These are phyloP conservation scores for Nyctibius grandis DNA, from an alignment of 2,797 vertebrate species.

Conservation along the genomic window DNA sequence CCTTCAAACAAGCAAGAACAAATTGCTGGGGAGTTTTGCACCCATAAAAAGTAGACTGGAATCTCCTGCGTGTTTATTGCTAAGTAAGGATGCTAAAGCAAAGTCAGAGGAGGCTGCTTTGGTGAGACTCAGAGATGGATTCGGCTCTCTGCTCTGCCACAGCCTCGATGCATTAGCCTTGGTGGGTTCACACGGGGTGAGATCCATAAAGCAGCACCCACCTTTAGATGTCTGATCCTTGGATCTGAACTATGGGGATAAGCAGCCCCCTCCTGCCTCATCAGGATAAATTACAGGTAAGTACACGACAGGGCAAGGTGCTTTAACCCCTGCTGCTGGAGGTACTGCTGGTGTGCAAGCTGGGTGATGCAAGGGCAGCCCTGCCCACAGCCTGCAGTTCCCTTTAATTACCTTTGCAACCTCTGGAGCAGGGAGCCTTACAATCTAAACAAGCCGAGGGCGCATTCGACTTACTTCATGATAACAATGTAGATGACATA, in stretches of 20 bases:
- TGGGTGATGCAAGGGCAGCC: background rate
- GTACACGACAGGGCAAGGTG: background rate
- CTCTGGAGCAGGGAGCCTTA: background rate
- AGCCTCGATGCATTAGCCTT: background rate
- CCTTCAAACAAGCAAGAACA: background rate
- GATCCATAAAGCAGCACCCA: background rate
- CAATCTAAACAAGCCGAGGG: background rate
- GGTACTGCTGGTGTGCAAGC: background rate
- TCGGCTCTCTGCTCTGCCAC: background rate
- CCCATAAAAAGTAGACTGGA: background rate
- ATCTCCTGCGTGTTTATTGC: background rate
- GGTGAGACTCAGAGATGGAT: background rate
- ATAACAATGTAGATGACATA: conserved; percentile 93
- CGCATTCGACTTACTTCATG: conserved; percentile 89
- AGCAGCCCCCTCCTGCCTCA: background rate
- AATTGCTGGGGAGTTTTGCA: background rate
- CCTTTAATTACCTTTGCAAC: background rate
- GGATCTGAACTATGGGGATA: background rate
- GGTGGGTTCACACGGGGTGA: background rate
- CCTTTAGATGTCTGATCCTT: background rate
- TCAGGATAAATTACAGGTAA: background rate
- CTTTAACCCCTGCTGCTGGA: background rate
- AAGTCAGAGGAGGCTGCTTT: background rate
- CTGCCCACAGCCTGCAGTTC: background rate
- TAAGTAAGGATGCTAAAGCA: fast-evolving